Percentiles rank a stretch among this genome's conserved stretches.
Evolutionary conservation across 2,113 vertebrate genomes (phyloP).

Genomic region (Sitta europaea): DNA sequence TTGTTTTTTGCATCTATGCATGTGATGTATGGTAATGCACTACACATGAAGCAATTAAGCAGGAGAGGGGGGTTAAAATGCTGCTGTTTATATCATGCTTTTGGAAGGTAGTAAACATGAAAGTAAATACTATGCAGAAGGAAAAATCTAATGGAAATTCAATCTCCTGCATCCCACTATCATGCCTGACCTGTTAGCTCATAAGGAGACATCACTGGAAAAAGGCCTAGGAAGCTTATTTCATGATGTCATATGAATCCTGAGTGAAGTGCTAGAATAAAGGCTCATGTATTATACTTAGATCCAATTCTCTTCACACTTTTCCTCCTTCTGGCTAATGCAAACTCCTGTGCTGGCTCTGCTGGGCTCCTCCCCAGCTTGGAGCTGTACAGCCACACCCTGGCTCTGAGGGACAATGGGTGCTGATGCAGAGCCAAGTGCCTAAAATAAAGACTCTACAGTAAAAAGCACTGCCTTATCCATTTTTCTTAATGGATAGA

Average conservation of each 20-base stretch:
- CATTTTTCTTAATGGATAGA: background rate
- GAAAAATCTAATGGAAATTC: background rate
- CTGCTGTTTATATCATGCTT: background rate
- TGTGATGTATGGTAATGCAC: background rate
- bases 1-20: background rate
- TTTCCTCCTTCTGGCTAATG: background rate
- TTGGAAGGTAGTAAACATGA: background rate
- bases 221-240: background rate
- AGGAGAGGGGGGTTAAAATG: accelerated
- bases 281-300: background rate
- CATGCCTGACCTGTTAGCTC: background rate
- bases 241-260: background rate
- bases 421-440: background rate
- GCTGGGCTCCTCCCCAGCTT: background rate
- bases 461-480: background rate
- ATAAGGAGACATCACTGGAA: background rate
- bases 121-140: background rate
- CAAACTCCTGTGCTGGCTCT: background rate
- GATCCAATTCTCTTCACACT: background rate
- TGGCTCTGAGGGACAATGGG: accelerated
- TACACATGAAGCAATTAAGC: background rate
- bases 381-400: background rate
- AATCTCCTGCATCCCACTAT: accelerated
- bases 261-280: background rate
- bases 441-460: background rate